phyloP scores from a whole-genome alignment of 1,140 invertebrate genomes.

The Lerema accius region DNA sequence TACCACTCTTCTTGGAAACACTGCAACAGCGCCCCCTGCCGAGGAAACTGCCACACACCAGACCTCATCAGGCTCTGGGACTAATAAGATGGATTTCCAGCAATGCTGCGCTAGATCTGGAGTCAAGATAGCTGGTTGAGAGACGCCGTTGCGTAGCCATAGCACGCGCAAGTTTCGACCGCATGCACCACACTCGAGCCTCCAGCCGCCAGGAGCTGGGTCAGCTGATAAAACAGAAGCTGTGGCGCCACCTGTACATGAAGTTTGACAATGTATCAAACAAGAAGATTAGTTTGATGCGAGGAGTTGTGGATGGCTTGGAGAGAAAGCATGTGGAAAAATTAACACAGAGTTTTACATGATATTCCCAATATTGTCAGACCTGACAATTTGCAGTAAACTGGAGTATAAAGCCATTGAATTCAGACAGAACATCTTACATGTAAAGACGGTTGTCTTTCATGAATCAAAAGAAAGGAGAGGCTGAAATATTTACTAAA shows the following conservation, averaged over 20 bases:
- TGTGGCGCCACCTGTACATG: constrained; percentile 57
- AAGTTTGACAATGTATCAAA: neutral
- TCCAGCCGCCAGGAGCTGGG: constrained; percentile 54
- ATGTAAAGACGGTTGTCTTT: too few species aligned
- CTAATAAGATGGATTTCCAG: constrained; percentile 59
- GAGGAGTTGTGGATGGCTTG: too few species aligned
- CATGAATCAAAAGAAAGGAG: too few species aligned
- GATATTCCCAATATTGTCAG: too few species aligned
- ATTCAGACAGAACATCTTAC: too few species aligned
- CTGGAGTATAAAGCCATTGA: too few species aligned
- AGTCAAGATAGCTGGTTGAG: constrained; percentile 47
- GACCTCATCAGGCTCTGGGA: constrained; percentile 60
- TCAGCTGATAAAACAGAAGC: constrained; percentile 57
- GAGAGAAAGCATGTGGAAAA: too few species aligned
- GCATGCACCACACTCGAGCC: constrained; percentile 68
- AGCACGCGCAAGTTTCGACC: constrained; percentile 58
- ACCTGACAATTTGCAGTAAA: too few species aligned
- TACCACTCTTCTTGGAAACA: constrained; percentile 56
- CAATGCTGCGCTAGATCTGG: constrained; percentile 63
- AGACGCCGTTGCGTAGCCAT: constrained; percentile 52
- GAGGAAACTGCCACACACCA: constrained; percentile 61
- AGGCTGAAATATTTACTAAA: constrained; percentile 5
- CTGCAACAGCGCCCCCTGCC: constrained; percentile 56
- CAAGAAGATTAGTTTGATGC: too few species aligned
- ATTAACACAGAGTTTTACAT: too few species aligned